Base-by-base conservation (phyloP, 2,113 vertebrate genomes). In the Ginglymostoma cirratum region DNA sequence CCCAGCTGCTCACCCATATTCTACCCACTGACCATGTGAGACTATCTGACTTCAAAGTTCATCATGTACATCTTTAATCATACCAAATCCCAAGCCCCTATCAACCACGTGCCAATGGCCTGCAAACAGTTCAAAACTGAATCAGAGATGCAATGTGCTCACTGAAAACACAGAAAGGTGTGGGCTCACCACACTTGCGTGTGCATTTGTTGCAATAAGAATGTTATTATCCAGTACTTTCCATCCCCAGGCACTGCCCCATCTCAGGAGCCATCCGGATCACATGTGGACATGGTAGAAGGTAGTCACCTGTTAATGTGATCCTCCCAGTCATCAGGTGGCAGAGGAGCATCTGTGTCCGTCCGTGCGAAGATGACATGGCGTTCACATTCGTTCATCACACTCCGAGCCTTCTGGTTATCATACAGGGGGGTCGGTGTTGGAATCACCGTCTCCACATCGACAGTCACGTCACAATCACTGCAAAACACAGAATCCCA, bases 241-340 rank as follows among this genome's bases (percentile, higher is more conserved):
- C 55, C 34, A 24, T 52, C 27, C 52, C 21, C 21, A 34, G 27
- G 19, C 4, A 12, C 17, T 19, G 55, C 24, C 15, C n/a, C 3
- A 15, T 6, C 78, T 15, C n/a, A 80, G 78, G 78, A 80, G 78
- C 14, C 2, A 80, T 0, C 17, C 6, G 3, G 12, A 38, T n/a
- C 34, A 38, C 12, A 12, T 3, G 45, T 42, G 24, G 7, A 23
- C 52, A 48, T 17, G 0, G 52, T 42, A 10, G 5, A n/a, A 34
- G 19, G 38, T 8, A 42, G 61, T 96, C 97, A 99, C 99, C 99
- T 99, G 98, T 98, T 99, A 96, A 99, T 96, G 30, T 99, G 99
- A 70, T 99, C 99, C 96, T 99, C 99, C 99, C 99, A 99, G 97
- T 99, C 99, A 1, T 99, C 99, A 0, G 99, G 99, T 0, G 99